phyloP scores from a whole-genome alignment of 2,113 vertebrate genomes.

The Diadophis punctatus region DNA sequence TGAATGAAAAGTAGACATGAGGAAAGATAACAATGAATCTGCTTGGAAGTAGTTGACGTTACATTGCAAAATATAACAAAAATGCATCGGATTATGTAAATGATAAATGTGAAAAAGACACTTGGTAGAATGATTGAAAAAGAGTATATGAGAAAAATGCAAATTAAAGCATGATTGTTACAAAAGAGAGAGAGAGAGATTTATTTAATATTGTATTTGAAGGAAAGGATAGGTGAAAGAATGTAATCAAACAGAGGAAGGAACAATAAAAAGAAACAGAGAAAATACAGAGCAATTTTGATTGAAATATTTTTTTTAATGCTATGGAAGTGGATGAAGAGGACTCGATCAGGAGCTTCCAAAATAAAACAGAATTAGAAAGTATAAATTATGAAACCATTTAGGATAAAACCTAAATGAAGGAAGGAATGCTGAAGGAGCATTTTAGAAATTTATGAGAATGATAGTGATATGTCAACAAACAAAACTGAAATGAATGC shows the following conservation, averaged over 20 bases:
- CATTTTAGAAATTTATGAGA: neutral
- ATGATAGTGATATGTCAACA: neutral
- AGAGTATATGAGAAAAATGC: neutral
- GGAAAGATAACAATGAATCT: neutral
- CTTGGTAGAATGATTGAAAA: neutral
- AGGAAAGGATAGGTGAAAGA: neutral
- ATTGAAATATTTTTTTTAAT: neutral
- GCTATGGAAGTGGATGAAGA: neutral
- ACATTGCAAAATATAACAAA: neutral
- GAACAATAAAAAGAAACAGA: neutral
- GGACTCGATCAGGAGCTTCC: neutral
- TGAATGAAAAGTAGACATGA: neutral
- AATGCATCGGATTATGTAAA: neutral
- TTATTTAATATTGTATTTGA: neutral
- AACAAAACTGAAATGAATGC: neutral
- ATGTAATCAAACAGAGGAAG: neutral
- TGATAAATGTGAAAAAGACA: neutral
- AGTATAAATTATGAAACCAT: neutral
- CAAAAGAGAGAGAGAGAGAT: neutral
- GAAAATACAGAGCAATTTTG: neutral
- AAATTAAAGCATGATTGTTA: neutral
- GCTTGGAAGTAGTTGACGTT: neutral
- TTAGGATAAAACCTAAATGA: neutral
- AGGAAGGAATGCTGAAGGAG: neutral
- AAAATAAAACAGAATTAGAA: neutral